A percentile compares a stretch with the other conserved stretches of the same genome.
Evolutionary conservation across 2,113 vertebrate genomes (phyloP).

Genomic region (Bos javanicus): DNA sequence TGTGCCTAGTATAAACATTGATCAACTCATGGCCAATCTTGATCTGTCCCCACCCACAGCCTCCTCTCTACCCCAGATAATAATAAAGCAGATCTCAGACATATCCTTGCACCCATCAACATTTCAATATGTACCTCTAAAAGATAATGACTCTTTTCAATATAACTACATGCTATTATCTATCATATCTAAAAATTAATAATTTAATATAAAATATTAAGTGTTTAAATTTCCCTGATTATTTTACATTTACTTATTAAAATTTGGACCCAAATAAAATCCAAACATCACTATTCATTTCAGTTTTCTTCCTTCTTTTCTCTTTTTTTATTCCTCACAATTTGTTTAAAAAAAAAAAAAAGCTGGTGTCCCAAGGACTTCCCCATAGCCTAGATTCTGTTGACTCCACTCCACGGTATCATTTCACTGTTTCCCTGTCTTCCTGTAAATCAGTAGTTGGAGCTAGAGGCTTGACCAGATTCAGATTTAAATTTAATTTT

Average conservation of each 20-base stretch:
- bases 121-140: neutral
- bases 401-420: neutral
- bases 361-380: neutral
- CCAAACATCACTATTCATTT: neutral
- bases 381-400: neutral
- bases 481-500: neutral
- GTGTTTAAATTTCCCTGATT: conserved; percentile 14
- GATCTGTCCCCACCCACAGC: neutral
- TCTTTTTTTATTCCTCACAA: neutral
- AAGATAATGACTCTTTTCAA: neutral
- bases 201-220: conserved; percentile 29
- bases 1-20: neutral
- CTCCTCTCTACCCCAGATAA: neutral
- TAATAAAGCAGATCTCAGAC: neutral
- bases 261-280: conserved; percentile 4
- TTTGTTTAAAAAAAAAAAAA: neutral
- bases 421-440: neutral
- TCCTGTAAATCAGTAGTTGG: neutral
- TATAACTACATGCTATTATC: neutral
- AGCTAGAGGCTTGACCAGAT: neutral
- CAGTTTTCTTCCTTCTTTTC: neutral
- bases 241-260: conserved; percentile 21
- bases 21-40: neutral
- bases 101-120: neutral
- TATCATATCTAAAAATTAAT: neutral